Percentiles rank a stretch among this genome's conserved stretches.
phyloP scores from a whole-genome alignment of 2,888 invertebrate genomes.

The Polymixis lichenea region DNA sequence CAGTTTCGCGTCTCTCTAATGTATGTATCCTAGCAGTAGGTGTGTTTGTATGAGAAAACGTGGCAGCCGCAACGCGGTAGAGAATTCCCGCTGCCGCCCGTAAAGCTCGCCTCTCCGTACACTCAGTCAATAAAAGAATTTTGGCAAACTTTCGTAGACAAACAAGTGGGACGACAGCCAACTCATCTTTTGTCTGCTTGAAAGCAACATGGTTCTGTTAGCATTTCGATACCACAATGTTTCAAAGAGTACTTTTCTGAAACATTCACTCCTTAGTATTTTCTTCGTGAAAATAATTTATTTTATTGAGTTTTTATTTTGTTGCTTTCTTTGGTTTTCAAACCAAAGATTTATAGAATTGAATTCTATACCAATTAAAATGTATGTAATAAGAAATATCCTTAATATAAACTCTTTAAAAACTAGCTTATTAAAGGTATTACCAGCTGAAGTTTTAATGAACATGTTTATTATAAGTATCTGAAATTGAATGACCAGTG shows the following conservation, averaged over 20 bases:
- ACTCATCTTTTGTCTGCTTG: slow-evolving; percentile 89
- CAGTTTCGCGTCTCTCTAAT: slow-evolving; percentile 27
- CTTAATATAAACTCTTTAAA: background rate
- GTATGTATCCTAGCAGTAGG: slow-evolving; percentile 21
- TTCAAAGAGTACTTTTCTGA: slow-evolving; percentile 72
- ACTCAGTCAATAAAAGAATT: slow-evolving; percentile 89
- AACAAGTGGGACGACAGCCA: slow-evolving; percentile 89
- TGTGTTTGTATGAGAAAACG: slow-evolving; percentile 38
- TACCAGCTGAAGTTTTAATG: background rate
- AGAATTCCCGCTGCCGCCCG: slow-evolving; percentile 77
- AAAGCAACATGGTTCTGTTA: slow-evolving; percentile 87
- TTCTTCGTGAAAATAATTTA: slow-evolving; percentile 37
- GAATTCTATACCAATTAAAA: too few relatives aligned
- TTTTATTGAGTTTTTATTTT: slow-evolving; percentile 20
- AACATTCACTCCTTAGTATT: slow-evolving; percentile 67
- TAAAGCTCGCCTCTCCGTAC: slow-evolving; percentile 83
- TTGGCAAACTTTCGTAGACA: slow-evolving; percentile 90
- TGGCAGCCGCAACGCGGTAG: slow-evolving; percentile 70
- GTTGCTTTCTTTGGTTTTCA: background rate
- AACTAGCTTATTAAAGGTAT: background rate
- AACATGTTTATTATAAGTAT: background rate
- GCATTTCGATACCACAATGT: slow-evolving; percentile 83
- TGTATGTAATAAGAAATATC: background rate
- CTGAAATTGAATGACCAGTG: background rate
- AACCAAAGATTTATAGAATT: background rate